Conservation (phyloP, 1,140 invertebrate genomes). For the Hycleus cichorii region DNA sequence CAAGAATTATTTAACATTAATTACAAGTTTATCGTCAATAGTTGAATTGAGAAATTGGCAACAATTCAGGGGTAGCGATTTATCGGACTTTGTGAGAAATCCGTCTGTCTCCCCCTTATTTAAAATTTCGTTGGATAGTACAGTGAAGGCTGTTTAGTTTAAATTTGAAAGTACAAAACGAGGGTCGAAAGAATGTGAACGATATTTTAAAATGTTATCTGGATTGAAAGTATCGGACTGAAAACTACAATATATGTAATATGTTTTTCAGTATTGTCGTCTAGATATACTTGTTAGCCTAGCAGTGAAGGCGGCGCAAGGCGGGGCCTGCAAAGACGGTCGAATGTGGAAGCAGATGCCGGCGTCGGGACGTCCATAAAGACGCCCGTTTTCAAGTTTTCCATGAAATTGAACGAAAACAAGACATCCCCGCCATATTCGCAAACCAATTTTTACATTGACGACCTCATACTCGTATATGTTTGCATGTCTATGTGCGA, state of each 20-base stretch:
- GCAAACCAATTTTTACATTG: background rate
- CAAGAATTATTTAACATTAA: too few species aligned
- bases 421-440: background rate
- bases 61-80: too few species aligned
- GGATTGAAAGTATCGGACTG: constrained; percentile 16
- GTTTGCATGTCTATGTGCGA: background rate
- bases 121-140: too few species aligned
- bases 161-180: too few species aligned
- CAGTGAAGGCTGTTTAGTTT: too few species aligned
- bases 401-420: constrained; percentile 1
- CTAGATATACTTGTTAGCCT: constrained; percentile 24
- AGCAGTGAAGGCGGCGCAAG: constrained; percentile 23
- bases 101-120: too few species aligned
- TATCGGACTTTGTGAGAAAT: too few species aligned
- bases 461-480: background rate
- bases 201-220: constrained; percentile 30
- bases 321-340: constrained; percentile 22
- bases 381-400: constrained; percentile 8
- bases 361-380: constrained; percentile 13
- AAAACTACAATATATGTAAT: too few species aligned
- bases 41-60: too few species aligned
- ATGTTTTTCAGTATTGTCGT: background rate
- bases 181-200: constrained; percentile 15
- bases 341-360: constrained; percentile 16
- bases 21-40: too few species aligned